Evolutionary conservation across 1,140 invertebrate species (phyloP).

Genomic region (Drosophila serrata): DNA sequence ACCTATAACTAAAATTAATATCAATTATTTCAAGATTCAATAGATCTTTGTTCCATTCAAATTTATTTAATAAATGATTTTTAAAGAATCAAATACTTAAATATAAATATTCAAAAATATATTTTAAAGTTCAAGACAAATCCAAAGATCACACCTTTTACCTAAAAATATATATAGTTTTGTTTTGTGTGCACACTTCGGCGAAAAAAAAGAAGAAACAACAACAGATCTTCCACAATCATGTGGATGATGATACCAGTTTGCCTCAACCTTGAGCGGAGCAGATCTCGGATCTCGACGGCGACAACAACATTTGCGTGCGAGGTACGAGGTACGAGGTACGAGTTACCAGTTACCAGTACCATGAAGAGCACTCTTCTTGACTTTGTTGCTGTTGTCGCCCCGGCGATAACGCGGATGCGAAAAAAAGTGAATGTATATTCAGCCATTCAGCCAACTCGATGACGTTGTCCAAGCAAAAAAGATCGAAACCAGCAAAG

Average conservation of each 20-base stretch:
- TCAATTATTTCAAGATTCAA: no score
- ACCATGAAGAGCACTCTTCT: slow-evolving; percentile 75
- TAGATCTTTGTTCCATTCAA: no score
- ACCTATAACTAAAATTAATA: no score
- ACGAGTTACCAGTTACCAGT: slow-evolving; percentile 47
- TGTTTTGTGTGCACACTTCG: neutral
- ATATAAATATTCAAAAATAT: neutral
- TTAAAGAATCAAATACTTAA: neutral
- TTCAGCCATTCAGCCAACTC: slow-evolving; percentile 50
- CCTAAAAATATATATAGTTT: neutral
- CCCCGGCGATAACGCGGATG: slow-evolving; percentile 66
- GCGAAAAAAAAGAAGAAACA: slow-evolving; percentile 12
- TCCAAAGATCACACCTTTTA: neutral
- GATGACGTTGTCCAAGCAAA: slow-evolving; percentile 67
- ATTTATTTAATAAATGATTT: neutral
- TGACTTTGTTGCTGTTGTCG: slow-evolving; percentile 46
- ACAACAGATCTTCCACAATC: slow-evolving; percentile 36
- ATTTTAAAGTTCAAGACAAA: no score
- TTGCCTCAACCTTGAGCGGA: slow-evolving; percentile 77
- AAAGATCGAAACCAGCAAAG: slow-evolving; percentile 6
- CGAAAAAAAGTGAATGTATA: slow-evolving; percentile 82
- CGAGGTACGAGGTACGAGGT: slow-evolving; percentile 45
- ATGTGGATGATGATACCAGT: slow-evolving; percentile 68
- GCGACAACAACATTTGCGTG: slow-evolving; percentile 74
- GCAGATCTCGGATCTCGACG: slow-evolving; percentile 17